phyloP scores from a whole-genome alignment of 2,888 invertebrate species.

The Monoplex corrugatus region DNA sequence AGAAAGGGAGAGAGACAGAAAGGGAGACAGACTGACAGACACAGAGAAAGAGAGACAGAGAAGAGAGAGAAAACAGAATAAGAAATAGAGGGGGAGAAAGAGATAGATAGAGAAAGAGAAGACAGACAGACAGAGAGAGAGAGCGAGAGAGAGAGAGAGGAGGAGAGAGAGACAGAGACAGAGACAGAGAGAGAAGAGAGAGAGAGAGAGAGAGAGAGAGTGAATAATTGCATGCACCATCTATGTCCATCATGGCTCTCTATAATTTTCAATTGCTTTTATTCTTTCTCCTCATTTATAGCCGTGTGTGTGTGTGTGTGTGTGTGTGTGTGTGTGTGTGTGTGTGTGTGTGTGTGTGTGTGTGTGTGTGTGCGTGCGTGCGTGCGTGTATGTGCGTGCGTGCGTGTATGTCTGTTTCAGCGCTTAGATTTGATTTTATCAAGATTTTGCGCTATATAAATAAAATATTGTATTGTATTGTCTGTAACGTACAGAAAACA shows the following conservation, averaged over 20 bases:
- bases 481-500: too few species aligned
- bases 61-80: too few species aligned
- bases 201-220: background rate
- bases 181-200: too few species aligned
- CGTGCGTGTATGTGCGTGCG: slow-evolving; percentile 6
- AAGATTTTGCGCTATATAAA: too few species aligned
- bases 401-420: background rate
- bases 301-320: background rate
- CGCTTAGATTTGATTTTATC: too few species aligned
- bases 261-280: too few species aligned
- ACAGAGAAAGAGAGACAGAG: too few species aligned
- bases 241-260: too few species aligned
- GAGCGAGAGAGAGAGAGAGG: background rate
- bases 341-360: slow-evolving; percentile 8
- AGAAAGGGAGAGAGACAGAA: background rate
- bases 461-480: too few species aligned
- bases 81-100: background rate
- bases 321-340: slow-evolving; percentile 1
- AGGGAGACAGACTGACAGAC: background rate
- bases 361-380: background rate
- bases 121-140: background rate
- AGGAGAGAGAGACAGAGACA: background rate
- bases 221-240: background rate
- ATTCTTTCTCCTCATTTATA: too few species aligned
- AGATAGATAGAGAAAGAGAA: background rate